Base-by-base conservation (phyloP, 2,797 vertebrate species). In the Bovichtus variegatus region DNA sequence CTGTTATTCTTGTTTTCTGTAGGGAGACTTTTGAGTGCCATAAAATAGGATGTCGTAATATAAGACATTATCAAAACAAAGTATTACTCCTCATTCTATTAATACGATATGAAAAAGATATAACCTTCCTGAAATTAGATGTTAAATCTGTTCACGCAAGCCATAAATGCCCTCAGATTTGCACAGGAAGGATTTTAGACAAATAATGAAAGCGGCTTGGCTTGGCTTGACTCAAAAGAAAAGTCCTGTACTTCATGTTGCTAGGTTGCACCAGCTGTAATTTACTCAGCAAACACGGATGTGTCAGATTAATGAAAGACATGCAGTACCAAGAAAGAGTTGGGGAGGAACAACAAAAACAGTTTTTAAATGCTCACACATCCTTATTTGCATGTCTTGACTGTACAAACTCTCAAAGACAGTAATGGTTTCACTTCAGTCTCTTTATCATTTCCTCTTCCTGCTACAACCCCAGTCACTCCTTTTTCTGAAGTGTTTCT, bases 1-100 rank as follows among this genome's bases (percentile, higher is more conserved):
- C 75, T 90, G 86, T 86, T 85, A 46, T 80, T 89, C 81, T 87
- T 89, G 72, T 66, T 88, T 87, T 86, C 59, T 83, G 46, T 83
- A 73, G 82, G 85, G 84, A 72, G 73, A 49, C 41, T 46, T 81
- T 46, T 72, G 38, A 77, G 78, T 80, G 65, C 61, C 74, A 80
- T 83, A 38, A 76, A 84, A 84, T 44, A 31, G 53, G 29, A 77
- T 59, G 53, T 61, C 76, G 9, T 80, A 53, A 66, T 34, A 23
- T 51, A 63, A 60, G 59, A 64, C 3, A 34, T 64, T 47, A 50
- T 51, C 31, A 57, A 64, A 78, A 62, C 21, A 53, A 61, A 54
- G 5, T 25, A 19, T 59, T 64, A 71, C 63, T 40, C 46, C 25
- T 71, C 25, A 43, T 73, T 69, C 43, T 75, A 60, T 61, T 57